Evolutionary conservation across 2,113 vertebrate species (phyloP).

Genomic region (Mobula birostris): DNA sequence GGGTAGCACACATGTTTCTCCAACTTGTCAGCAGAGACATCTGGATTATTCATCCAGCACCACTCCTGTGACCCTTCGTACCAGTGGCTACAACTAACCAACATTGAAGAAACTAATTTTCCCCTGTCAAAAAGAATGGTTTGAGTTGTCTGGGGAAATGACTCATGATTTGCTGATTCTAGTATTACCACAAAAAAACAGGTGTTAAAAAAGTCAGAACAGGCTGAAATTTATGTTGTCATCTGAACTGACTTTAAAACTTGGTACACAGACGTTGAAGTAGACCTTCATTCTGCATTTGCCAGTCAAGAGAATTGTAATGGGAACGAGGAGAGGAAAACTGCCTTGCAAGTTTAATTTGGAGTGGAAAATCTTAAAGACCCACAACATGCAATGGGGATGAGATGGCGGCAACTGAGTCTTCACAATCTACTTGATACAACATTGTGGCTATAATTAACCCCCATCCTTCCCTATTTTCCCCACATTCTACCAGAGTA

Average conservation of each 20-base stretch:
- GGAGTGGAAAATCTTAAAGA: background rate
- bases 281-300: background rate
- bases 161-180: background rate
- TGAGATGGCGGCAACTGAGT: background rate
- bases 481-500: too few species aligned
- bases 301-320: background rate
- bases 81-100: background rate
- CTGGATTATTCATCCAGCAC: background rate
- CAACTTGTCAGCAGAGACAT: too few species aligned
- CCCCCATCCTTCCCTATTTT: too few species aligned
- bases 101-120: background rate
- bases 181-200: background rate
- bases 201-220: background rate
- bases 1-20: too few species aligned
- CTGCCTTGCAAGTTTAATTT: background rate
- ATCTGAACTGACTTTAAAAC: background rate
- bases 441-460: background rate
- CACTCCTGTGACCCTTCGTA: background rate
- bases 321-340: background rate
- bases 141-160: background rate
- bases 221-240: background rate
- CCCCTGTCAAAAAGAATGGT: background rate
- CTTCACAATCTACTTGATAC: background rate
- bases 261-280: background rate
- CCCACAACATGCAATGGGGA: background rate